Evolutionary conservation across 2,113 vertebrate genomes (phyloP).

Genomic region (Crotalus horridus): DNA sequence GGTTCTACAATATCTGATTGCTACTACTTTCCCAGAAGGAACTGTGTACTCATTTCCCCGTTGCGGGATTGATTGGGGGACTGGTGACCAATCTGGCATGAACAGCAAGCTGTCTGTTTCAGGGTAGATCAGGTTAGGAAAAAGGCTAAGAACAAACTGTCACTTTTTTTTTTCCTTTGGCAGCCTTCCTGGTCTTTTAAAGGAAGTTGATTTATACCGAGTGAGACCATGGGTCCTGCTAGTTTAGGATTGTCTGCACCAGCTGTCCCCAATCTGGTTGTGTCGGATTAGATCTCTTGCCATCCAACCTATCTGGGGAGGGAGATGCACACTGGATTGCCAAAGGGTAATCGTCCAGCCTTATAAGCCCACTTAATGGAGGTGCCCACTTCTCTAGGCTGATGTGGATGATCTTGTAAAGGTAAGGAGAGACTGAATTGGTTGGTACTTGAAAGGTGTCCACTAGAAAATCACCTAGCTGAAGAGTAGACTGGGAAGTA

Average conservation of each 20-base stretch:
- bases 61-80: neutral
- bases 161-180: neutral
- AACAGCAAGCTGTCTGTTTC: neutral
- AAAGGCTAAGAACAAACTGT: neutral
- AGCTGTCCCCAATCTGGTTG: neutral
- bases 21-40: neutral
- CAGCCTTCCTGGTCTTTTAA: neutral
- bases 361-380: neutral
- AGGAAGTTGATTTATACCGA: neutral
- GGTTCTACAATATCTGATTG: neutral
- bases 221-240: neutral
- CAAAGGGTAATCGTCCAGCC: neutral
- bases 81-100: neutral
- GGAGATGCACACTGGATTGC: neutral
- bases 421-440: neutral
- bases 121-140: neutral
- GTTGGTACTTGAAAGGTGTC: neutral
- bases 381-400: neutral
- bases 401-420: neutral
- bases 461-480: neutral
- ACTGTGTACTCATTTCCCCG: neutral
- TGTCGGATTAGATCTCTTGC: neutral
- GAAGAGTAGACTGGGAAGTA: neutral
- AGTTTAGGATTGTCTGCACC: neutral
- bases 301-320: neutral